Evolutionary conservation across 2,797 vertebrate species (phyloP), one percentile per base, ranked within the genome.

Genomic region (Chaetophractus vellerosus): DNA sequence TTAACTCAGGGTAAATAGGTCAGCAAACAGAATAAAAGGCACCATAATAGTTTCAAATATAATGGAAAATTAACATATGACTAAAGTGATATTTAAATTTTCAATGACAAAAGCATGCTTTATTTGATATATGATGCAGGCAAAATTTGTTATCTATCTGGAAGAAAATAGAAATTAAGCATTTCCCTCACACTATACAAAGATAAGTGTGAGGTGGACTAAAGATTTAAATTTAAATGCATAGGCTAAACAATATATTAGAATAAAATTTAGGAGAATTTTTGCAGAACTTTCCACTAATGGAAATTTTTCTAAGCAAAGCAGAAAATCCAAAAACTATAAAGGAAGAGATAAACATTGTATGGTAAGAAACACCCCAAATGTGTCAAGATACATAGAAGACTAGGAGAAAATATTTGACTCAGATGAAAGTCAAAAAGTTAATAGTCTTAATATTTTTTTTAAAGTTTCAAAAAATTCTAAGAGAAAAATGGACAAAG

Each of bases 151-250:
- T 88, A n/a, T 55, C 23, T 48, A 57, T 45, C 41, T 66, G 36
- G 45, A 88, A 92, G 66, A 74, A 74, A 87, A 57, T 45, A 41
- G 72, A 80, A 74, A 45, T 55, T 38, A 74, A 80, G 15, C 23
- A 64, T 19, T 24, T 24, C 18, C 16, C 21, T 81, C 28, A 57
- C 18, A 33, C 11, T 81, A 57, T 45, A 50, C 6, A 57, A 93
- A 87, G 81, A 55, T 55, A 55, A 92, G 63, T 79, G 9, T 24
- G 57, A 61, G 23, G 61, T 68, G 15, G 11, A 61, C 69, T 89
- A 84, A 48, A 84, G 66, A 69, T 63, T 83, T 78, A 90, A 93
- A 68, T 76, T 83, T 78, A 90, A 93, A 68, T 76, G n/a, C 18
- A 57, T 55, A 83, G 10, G 14, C 66, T 61, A 83, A 18, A 66